Evolutionary conservation across 2,113 vertebrate species (phyloP), one percentile per base, ranked within the genome.

Genomic region (Corythaeola cristata): DNA sequence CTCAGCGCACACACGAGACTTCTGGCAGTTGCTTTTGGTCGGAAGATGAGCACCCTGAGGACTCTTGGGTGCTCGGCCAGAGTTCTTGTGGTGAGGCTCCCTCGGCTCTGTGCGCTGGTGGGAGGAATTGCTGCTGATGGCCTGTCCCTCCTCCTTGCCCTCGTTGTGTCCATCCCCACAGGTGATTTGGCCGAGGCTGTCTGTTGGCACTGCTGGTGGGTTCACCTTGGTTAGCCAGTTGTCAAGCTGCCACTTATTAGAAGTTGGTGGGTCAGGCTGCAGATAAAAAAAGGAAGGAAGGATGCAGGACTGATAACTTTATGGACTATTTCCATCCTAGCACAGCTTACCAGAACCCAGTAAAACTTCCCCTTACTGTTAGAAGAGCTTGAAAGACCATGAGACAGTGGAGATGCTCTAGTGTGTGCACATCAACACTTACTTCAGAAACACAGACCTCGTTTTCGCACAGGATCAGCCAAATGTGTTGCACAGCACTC

Each of bases 221-320:
- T 90, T 97, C 81, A 97, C 98, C 93, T 98, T 99, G 83, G 91
- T 98, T 58, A 99, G 92, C 98, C 98, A 99, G 94, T 98, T 98
- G 96, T 98, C 98, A 1, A 99, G 97, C 90, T 99, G 98, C 99
- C 99, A 99, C 95, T 98, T 98, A 75, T 98, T 98, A 56, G 98
- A 98, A 78, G 98, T 96, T 11, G 98, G 97, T 69, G 98, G 97
- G 83, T 99, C 98, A 0, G 98, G 97, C 99, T 99, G 81, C 49
- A 85, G 69, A 55, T 44, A 98, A 80, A 84, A 62, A 74, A 55
- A 90, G 17, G 95, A 94, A 92, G 35, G 66, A 45, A 85, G 8
- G 26, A 75, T 68, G 67, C 47, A 87, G 72, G 39, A 59, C 27
- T 58, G 39, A 66, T 35, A 44, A 18, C 27, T 68, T 78, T 28